Base-by-base conservation (phyloP, 2,113 vertebrate genomes). In the Lucifuga dentata region DNA sequence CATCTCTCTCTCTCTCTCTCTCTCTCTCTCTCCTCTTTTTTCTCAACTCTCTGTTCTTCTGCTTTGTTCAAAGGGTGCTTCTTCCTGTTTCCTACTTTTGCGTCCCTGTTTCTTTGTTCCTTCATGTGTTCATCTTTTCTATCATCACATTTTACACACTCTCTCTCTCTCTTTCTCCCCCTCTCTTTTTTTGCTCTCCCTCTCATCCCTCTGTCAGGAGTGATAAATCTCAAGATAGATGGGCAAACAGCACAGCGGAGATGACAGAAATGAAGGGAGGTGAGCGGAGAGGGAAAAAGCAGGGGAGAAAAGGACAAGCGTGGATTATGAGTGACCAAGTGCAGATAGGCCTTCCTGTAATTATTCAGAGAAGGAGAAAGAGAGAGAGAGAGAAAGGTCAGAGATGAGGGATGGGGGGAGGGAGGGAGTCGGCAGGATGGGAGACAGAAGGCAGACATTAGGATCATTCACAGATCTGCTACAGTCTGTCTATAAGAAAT, bases 181-280 rank as follows among this genome's bases (percentile, higher is more conserved):
- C 12, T 32, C 11, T 11, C 26, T n/a, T n/a, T n/a, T n/a, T n/a
- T n/a, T n/a, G n/a, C n/a, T n/a, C n/a, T 13, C 8, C 15, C 7
- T 5, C 41, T 6, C 19, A 4, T 15, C 3, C 5, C 45, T 17
- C 56, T 16, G 46, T 50, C 76, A 87, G 82, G 84, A 80, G 52
- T 45, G 85, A 93, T 81, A 90, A 94, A 94, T 93, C 92, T 88
- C 90, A 87, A 90, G 86, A 80, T 51, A 44, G 76, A 78, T 45
- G 63, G 69, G 59, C 3, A 23, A 29, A 15, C 16, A 9, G 46
- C 46, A 68, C 5, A 5, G 53, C 58, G 62, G 66, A 63, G 66
- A 76, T 76, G 78, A 78, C 65, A 81, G 53, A 56, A 38, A 77
- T 23, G 52, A 52, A 15, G 49, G 17, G 21, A 57, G 49, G 41